Conservation (phyloP, 2,113 vertebrate species). For the Equus przewalskii region DNA sequence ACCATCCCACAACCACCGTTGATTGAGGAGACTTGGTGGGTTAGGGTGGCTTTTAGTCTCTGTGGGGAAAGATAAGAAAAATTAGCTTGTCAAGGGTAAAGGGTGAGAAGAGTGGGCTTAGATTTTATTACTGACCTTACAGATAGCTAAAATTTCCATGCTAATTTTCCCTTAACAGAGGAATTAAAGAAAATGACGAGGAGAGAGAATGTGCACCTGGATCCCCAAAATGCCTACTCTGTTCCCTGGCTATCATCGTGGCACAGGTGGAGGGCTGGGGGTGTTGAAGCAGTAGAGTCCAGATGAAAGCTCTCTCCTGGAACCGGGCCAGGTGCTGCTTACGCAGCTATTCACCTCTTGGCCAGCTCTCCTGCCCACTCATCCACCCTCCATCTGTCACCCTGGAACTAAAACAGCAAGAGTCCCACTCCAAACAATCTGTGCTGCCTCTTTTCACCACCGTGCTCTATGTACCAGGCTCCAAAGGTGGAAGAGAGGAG, state of each 20-base stretch:
- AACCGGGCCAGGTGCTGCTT: slow-evolving; percentile 68
- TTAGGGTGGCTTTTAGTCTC: slow-evolving; percentile 97
- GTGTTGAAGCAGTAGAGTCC: slow-evolving; percentile 61
- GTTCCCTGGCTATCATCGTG: slow-evolving; percentile 75
- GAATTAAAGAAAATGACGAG: slow-evolving; percentile 68
- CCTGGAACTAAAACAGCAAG: slow-evolving; percentile 76
- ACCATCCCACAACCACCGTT: slow-evolving; percentile 90
- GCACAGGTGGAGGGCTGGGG: slow-evolving; percentile 66
- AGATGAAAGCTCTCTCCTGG: slow-evolving; percentile 75
- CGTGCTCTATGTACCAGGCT: slow-evolving; percentile 54
- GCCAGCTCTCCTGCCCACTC: slow-evolving; percentile 81
- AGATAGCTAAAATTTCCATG: slow-evolving; percentile 51
- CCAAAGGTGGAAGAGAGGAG: slow-evolving; percentile 49
- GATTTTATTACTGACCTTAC: slow-evolving; percentile 64
- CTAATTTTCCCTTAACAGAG: slow-evolving; percentile 63
- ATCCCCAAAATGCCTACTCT: slow-evolving; percentile 69
- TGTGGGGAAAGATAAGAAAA: slow-evolving; percentile 74
- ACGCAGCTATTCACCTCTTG: slow-evolving; percentile 69
- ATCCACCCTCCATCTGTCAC: slow-evolving; percentile 83
- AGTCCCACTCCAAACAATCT: slow-evolving; percentile 76
- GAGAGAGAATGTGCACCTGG: slow-evolving; percentile 69
- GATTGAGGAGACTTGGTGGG: slow-evolving; percentile 92
- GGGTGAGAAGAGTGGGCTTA: background rate
- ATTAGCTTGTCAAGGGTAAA: slow-evolving; percentile 10
- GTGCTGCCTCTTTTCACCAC: slow-evolving; percentile 74